A percentile compares a stretch with the other conserved stretches of the same genome.
Conservation (phyloP, 2,888 invertebrate genomes). For the Girardia tigrina region DNA sequence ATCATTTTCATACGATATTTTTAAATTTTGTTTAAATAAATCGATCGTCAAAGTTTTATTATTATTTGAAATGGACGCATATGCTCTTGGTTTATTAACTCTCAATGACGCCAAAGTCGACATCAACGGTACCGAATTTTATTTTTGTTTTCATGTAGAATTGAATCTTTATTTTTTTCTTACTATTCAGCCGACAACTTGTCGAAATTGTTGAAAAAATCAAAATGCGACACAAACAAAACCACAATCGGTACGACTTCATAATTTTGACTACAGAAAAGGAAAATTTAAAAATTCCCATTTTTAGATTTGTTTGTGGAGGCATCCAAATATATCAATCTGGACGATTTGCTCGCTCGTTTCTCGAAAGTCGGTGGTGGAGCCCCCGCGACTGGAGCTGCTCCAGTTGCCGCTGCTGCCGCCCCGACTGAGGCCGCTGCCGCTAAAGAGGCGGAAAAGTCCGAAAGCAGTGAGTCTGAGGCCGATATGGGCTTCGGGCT, state of each 20-base stretch:
- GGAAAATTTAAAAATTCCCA: too few species aligned
- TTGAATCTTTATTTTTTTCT: too few species aligned
- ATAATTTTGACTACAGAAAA: too few species aligned
- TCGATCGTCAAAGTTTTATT: too few species aligned
- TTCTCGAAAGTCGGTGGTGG: constrained; percentile 3
- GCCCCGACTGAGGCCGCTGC: not conserved
- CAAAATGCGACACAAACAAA: not conserved
- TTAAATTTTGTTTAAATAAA: too few species aligned
- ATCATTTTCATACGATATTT: too few species aligned
- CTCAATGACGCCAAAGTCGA: constrained; percentile 5
- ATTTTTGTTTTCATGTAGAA: not conserved
- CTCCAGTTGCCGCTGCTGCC: not conserved
- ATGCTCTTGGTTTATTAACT: not conserved
- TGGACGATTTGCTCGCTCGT: not conserved
- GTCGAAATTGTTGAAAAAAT: constrained; percentile 1
- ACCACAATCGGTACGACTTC: too few species aligned
- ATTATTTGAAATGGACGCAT: too few species aligned
- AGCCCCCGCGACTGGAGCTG: not conserved
- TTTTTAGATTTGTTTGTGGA: not conserved
- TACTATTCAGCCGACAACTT: not conserved
- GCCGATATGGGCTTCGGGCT: constrained; percentile 4
- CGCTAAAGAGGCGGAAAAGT: not conserved
- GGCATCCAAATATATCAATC: not conserved
- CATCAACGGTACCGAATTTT: not conserved
- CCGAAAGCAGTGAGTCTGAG: not conserved